phyloP scores from a whole-genome alignment of 1,140 invertebrate genomes.

The Luehdorfia chinensis region DNA sequence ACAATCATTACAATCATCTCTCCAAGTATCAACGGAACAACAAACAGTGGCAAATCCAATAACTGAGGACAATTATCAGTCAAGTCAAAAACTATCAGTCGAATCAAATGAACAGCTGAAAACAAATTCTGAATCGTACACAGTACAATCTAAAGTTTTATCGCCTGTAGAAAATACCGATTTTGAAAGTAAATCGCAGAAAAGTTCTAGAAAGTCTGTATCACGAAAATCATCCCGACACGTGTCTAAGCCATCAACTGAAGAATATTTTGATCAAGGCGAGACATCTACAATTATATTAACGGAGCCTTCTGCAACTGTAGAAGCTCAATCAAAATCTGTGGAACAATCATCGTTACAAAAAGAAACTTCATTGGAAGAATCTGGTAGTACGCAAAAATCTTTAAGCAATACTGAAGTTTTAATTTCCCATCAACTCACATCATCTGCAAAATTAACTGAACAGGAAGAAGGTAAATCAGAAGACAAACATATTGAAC shows the following conservation, averaged over 20 bases:
- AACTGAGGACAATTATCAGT: neutral
- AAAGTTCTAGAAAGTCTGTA: slow-evolving; percentile 9
- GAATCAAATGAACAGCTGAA: neutral
- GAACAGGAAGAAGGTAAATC: no score
- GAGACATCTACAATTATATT: no score
- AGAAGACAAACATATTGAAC: no score
- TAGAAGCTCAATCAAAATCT: neutral
- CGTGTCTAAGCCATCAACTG: slow-evolving; percentile 19
- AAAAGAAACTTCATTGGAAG: neutral
- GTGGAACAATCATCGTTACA: neutral
- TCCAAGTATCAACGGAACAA: slow-evolving; percentile 21
- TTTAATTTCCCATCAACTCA: neutral
- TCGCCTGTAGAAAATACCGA: neutral
- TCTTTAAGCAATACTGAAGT: no score
- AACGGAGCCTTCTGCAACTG: no score
- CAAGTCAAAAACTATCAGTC: slow-evolving; percentile 2
- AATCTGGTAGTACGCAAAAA: no score
- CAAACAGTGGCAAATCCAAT: slow-evolving; percentile 4
- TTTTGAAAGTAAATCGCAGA: slow-evolving; percentile 1
- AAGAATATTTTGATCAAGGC: no score
- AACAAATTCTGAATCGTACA: neutral
- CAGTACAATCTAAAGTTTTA: neutral
- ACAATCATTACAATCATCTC: slow-evolving; percentile 12
- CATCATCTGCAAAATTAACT: neutral
- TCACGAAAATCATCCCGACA: slow-evolving; percentile 6